Conservation (phyloP, 2,888 invertebrate species). For the Linnaemya tessellans region DNA sequence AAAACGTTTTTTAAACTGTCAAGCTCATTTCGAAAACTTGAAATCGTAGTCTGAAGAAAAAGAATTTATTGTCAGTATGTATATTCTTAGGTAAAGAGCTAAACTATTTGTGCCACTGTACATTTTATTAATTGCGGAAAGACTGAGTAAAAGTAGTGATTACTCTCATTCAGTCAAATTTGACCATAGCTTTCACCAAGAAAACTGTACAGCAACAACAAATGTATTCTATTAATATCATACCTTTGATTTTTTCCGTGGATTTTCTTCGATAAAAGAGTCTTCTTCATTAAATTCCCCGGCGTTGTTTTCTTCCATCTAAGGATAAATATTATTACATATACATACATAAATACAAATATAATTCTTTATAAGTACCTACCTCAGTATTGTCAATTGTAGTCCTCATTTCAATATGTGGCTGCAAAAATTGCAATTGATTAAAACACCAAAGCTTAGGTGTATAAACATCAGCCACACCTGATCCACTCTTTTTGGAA, state of each 20-base stretch:
- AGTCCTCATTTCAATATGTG: neutral
- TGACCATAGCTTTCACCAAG: too few species aligned
- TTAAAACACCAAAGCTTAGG: neutral
- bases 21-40: neutral
- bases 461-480: conserved; percentile 1
- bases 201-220: too few species aligned
- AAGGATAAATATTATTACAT: neutral
- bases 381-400: neutral
- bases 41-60: neutral
- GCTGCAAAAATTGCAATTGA: neutral
- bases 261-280: too few species aligned
- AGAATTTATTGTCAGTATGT: neutral
- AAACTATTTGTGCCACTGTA: neutral
- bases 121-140: neutral
- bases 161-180: too few species aligned
- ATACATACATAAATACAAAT: neutral
- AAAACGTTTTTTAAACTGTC: neutral
- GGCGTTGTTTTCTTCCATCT: neutral
- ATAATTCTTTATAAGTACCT: neutral
- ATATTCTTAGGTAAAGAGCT: neutral
- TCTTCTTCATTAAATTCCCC: neutral
- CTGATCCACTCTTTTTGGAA: conserved; percentile 10
- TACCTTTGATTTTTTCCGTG: too few species aligned
- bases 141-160: too few species aligned
- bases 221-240: too few species aligned